Conservation (phyloP, 2,797 vertebrate genomes). For the Onychomys arenicola region DNA sequence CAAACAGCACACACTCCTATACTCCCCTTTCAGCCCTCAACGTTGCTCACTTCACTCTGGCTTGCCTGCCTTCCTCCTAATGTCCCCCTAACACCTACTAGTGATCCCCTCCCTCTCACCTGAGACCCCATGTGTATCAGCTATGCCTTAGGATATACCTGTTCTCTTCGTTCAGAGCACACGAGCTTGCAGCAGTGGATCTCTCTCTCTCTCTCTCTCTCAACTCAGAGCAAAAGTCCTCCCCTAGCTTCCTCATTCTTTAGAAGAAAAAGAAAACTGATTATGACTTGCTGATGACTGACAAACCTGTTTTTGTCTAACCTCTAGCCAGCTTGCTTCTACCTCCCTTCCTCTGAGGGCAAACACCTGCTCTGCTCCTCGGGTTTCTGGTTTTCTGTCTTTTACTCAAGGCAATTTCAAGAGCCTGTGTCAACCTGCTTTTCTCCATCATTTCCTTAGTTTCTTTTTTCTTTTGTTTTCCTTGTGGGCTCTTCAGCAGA, state of each 20-base stretch:
- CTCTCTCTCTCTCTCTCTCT: no score
- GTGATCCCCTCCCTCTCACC: not conserved
- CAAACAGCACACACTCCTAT: not conserved
- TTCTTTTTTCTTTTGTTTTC: not conserved
- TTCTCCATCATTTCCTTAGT: not conserved
- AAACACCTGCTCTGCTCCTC: slow-evolving; percentile 1
- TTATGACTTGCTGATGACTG: not conserved
- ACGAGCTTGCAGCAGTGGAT: not conserved
- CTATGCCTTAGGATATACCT: not conserved
- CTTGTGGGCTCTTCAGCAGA: not conserved
- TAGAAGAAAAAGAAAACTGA: slow-evolving; percentile 32
- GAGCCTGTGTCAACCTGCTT: not conserved
- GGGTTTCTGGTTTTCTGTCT: slow-evolving; percentile 20
- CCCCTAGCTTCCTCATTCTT: not conserved
- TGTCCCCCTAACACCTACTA: not conserved
- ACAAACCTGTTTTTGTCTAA: slow-evolving; percentile 25
- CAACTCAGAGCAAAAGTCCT: not conserved
- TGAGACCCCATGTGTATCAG: not conserved
- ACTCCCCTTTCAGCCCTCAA: not conserved
- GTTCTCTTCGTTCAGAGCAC: not conserved
- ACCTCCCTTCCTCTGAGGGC: slow-evolving; percentile 26
- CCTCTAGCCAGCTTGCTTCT: not conserved
- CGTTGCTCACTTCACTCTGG: not conserved
- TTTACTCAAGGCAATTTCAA: not conserved
- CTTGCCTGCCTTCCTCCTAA: not conserved